phyloP scores from a whole-genome alignment of 1,140 invertebrate species.

The Drosophila kurseongensis region DNA sequence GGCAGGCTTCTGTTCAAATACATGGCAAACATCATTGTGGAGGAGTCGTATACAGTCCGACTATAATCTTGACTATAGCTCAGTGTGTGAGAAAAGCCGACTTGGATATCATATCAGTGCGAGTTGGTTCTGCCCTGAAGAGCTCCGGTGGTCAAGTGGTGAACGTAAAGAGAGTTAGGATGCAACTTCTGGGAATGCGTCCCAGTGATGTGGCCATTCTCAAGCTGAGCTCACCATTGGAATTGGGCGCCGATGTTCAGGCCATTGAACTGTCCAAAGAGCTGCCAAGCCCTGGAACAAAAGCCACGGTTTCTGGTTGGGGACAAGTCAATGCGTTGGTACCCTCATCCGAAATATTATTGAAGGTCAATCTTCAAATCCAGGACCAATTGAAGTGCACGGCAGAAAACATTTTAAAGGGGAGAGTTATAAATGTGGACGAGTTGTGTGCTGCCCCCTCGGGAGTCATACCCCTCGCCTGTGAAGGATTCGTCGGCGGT shows the following conservation, averaged over 20 bases:
- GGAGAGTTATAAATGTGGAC: background rate
- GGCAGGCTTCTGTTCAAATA: conserved; percentile 11
- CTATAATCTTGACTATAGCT: conserved; percentile 15
- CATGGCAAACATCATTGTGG: conserved; percentile 12
- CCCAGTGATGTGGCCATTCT: conserved; percentile 30
- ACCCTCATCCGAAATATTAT: background rate
- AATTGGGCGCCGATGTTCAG: background rate
- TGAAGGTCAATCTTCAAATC: background rate
- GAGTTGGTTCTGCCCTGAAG: conserved; percentile 3
- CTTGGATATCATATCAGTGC: background rate
- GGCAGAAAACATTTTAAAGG: background rate
- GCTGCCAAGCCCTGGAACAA: background rate
- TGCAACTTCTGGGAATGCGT: background rate
- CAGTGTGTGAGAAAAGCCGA: conserved; percentile 1
- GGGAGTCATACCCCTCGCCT: background rate
- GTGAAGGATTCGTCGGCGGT: conserved; percentile 15
- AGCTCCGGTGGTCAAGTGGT: conserved; percentile 4
- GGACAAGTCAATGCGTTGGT: background rate
- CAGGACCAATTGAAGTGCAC: background rate
- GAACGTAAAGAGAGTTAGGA: background rate
- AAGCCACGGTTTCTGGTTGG: conserved; percentile 31
- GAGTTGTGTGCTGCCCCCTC: conserved; percentile 20
- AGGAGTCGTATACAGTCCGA: conserved; percentile 1
- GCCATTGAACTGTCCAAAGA: background rate
- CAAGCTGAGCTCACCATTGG: background rate